Conservation (phyloP, 2,797 vertebrate genomes). For the Hippopotamyrus pictus region DNA sequence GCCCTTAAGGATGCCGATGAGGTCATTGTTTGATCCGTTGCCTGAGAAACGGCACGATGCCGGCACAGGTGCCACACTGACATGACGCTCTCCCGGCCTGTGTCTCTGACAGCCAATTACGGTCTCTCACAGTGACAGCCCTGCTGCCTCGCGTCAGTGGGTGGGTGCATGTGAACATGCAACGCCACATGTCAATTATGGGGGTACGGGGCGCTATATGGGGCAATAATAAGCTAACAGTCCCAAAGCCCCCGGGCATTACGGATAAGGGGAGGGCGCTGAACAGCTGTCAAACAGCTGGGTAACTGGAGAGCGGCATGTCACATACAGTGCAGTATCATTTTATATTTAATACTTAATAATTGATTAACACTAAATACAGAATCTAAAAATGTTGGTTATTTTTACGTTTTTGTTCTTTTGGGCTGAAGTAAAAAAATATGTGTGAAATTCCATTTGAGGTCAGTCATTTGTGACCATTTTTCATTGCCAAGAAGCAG, state of each 20-base stretch:
- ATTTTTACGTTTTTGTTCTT: background rate
- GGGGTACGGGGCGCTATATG: background rate
- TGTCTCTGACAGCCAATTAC: slow-evolving; percentile 7
- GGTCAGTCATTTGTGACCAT: background rate
- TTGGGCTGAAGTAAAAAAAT: background rate
- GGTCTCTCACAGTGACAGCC: background rate
- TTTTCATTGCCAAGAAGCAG: background rate
- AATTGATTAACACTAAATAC: background rate
- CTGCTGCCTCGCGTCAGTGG: slow-evolving; percentile 6
- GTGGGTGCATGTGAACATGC: background rate
- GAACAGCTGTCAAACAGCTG: background rate
- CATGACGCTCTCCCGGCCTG: background rate
- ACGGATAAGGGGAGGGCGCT: background rate
- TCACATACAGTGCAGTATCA: background rate
- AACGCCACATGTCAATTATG: slow-evolving; percentile 7
- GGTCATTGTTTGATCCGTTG: background rate
- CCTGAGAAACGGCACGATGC: background rate
- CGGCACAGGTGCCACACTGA: background rate
- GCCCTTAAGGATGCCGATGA: background rate
- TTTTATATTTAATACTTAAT: slow-evolving; percentile 1
- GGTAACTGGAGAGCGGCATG: background rate
- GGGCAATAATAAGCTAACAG: background rate
- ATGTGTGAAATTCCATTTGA: background rate
- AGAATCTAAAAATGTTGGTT: background rate
- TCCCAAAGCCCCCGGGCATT: background rate